These are phyloP conservation scores for Drosophila stalkeri DNA, from an alignment of 2,888 invertebrate species.

Conservation along the genomic window DNA sequence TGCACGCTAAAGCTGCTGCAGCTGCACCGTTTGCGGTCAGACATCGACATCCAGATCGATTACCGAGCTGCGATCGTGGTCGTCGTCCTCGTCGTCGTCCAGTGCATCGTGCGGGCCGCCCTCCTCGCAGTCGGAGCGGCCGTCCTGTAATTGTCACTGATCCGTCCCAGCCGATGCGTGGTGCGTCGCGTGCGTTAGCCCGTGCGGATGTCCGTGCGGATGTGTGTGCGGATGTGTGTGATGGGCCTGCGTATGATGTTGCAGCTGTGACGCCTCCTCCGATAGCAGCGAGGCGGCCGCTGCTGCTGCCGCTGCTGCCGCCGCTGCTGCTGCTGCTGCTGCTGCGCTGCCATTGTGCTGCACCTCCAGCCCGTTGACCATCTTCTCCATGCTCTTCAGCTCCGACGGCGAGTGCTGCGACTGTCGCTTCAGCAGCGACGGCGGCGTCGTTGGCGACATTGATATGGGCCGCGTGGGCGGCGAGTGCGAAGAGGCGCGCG, in stretches of 20 bases:
- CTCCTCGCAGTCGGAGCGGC: constrained; percentile 77
- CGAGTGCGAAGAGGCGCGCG: constrained; percentile 84
- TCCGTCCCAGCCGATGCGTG: constrained; percentile 74
- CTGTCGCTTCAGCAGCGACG: constrained; percentile 82
- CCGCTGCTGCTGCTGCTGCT: constrained; percentile 64
- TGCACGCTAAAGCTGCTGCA: constrained; percentile 68
- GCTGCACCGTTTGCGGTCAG: constrained; percentile 82
- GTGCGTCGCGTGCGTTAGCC: constrained; percentile 45
- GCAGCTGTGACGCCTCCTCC: constrained; percentile 60
- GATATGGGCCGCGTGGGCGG: constrained; percentile 85
- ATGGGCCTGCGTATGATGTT: constrained; percentile 73
- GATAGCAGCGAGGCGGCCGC: constrained; percentile 64
- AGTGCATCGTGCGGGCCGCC: constrained; percentile 43
- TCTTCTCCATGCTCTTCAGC: constrained; percentile 97
- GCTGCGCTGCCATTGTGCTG: constrained; percentile 87
- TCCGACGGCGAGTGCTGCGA: constrained; percentile 87
- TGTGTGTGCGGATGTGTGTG: constrained; percentile 52
- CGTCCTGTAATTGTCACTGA: constrained; percentile 85
- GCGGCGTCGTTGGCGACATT: constrained; percentile 86
- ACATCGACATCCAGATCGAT: constrained; percentile 84
- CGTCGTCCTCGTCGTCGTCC: constrained; percentile 78
- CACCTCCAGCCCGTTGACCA: constrained; percentile 98
- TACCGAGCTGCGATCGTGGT: constrained; percentile 84
- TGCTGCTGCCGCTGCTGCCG: constrained; percentile 48
- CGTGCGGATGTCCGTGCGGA: constrained; percentile 53